These are phyloP conservation scores for Pheosia tremula DNA, from an alignment of 2,888 invertebrate genomes.

Conservation along the genomic window DNA sequence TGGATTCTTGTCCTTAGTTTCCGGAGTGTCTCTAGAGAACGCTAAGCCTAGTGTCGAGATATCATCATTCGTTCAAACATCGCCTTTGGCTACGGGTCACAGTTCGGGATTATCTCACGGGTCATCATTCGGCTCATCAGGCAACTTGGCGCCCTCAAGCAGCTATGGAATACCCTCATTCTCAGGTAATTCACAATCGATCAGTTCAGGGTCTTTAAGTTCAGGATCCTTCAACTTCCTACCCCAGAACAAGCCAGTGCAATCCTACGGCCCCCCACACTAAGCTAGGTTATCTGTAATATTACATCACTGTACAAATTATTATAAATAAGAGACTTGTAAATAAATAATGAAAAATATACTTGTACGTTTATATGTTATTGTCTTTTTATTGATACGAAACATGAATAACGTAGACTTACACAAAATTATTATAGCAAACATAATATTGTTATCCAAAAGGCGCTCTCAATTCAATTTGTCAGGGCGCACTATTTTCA, in stretches of 20 bases:
- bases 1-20: constrained; percentile 71
- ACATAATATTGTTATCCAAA: background rate
- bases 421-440: background rate
- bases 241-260: constrained; percentile 62
- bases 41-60: constrained; percentile 75
- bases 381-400: constrained; percentile 28
- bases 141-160: constrained; percentile 35
- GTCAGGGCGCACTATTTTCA: constrained; percentile 61
- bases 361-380: constrained; percentile 12
- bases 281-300: constrained; percentile 37
- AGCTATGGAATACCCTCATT: constrained; percentile 57
- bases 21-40: constrained; percentile 71
- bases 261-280: constrained; percentile 67
- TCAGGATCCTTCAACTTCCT: constrained; percentile 55
- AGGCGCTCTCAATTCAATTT: constrained; percentile 39
- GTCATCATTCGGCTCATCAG: constrained; percentile 38
- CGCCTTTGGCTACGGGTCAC: constrained; percentile 43
- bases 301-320: constrained; percentile 34
- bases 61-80: constrained; percentile 71
- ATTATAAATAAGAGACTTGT: constrained; percentile 22
- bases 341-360: constrained; percentile 36
- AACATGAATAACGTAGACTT: background rate
- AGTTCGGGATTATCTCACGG: constrained; percentile 29
- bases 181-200: constrained; percentile 39
- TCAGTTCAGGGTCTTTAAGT: constrained; percentile 33